Conservation (phyloP, 2,888 invertebrate species). For the Ptycholaimellus sp. region DNA sequence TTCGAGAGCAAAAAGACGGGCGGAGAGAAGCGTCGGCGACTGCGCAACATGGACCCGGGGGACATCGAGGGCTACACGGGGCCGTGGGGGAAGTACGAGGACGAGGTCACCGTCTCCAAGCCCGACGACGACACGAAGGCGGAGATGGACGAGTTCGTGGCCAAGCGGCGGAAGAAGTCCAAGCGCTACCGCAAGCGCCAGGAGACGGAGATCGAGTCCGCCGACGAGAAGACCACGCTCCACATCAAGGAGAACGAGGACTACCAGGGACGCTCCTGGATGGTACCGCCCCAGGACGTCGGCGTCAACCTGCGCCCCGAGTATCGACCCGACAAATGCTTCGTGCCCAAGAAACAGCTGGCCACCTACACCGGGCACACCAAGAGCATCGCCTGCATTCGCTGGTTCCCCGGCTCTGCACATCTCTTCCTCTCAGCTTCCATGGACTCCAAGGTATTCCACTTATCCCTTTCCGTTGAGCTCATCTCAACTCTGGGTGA, state of each 20-base stretch:
- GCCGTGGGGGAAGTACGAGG: constrained; percentile 83
- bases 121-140: constrained; percentile 80
- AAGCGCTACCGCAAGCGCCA: constrained; percentile 27
- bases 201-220: constrained; percentile 52
- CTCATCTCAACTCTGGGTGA: neutral
- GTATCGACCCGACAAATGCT: constrained; percentile 75
- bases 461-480: neutral
- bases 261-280: constrained; percentile 83
- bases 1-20: constrained; percentile 42
- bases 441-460: constrained; percentile 66
- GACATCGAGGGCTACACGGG: constrained; percentile 86
- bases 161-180: constrained; percentile 59
- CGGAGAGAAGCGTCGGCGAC: constrained; percentile 40
- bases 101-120: constrained; percentile 61
- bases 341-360: constrained; percentile 49
- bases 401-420: constrained; percentile 78
- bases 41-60: constrained; percentile 60
- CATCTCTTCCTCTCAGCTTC: constrained; percentile 80
- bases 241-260: constrained; percentile 77
- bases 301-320: constrained; percentile 63
- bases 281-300: constrained; percentile 71
- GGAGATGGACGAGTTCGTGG: constrained; percentile 73
- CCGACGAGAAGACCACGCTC: constrained; percentile 78
- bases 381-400: constrained; percentile 74
- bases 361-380: constrained; percentile 50